These are phyloP conservation scores for Diadophis punctatus DNA, from an alignment of 2,113 vertebrate genomes.

Conservation along the genomic window DNA sequence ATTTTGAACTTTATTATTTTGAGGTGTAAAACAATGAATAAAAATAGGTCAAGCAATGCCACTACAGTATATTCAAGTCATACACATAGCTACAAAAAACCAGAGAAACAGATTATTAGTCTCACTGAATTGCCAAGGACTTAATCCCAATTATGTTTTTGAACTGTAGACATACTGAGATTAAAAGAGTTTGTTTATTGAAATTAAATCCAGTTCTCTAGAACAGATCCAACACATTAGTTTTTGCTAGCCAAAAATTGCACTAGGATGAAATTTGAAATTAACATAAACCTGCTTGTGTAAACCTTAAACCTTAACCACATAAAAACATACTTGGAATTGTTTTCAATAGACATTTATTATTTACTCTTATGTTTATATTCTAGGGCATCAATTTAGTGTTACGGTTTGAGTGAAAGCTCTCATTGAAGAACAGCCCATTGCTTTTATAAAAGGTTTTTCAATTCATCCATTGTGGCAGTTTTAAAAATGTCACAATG, in stretches of 20 bases:
- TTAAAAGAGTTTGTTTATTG: neutral
- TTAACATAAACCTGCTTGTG: neutral
- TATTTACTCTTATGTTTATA: slow-evolving; percentile 2
- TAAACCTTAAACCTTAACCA: neutral
- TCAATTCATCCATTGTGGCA: neutral
- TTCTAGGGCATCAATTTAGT: neutral
- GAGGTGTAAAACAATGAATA: neutral
- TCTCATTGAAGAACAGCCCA: neutral
- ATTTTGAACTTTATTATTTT: neutral
- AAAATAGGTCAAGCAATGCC: neutral
- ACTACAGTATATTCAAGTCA: neutral
- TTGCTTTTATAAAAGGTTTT: neutral
- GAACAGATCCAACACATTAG: neutral
- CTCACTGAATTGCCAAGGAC: neutral
- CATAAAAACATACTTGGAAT: neutral
- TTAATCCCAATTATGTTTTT: neutral
- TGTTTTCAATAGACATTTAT: neutral
- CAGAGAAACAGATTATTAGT: neutral
- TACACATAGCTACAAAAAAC: neutral
- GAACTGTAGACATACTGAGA: neutral
- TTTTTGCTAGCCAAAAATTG: neutral
- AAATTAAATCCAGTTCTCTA: neutral
- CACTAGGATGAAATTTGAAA: neutral
- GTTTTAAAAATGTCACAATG: neutral
- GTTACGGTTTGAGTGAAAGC: neutral